Percentiles rank a stretch among this genome's conserved stretches.
phyloP scores from a whole-genome alignment of 2,888 invertebrate species.

The Elegia similella region DNA sequence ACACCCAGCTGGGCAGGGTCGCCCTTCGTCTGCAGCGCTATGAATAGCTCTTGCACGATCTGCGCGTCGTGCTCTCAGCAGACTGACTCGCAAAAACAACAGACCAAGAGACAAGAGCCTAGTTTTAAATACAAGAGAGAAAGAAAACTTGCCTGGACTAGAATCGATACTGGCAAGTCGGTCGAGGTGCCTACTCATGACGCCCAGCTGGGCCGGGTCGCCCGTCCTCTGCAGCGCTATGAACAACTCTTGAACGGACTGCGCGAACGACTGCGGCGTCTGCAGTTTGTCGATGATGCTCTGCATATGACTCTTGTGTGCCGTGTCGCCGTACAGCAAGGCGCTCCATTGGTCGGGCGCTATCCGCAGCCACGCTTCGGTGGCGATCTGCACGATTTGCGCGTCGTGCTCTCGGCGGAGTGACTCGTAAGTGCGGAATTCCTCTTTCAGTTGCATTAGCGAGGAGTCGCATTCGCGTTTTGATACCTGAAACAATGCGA shows the following conservation, averaged over 20 bases:
- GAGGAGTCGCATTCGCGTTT: conserved; percentile 98
- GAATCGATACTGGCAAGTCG: conserved; percentile 93
- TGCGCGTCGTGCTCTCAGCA: no score
- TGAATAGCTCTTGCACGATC: no score
- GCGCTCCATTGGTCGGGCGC: conserved; percentile 99
- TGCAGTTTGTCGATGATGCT: conserved; percentile 92
- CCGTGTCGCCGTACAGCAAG: conserved; percentile 95
- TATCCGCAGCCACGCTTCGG: conserved; percentile 97
- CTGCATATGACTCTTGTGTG: conserved; percentile 99
- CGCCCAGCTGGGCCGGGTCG: conserved; percentile 89
- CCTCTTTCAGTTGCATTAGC: conserved; percentile 98
- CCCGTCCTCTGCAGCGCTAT: conserved; percentile 94
- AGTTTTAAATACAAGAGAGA: no score
- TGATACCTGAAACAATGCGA: conserved; percentile 87
- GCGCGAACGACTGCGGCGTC: conserved; percentile 95
- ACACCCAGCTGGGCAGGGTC: no score
- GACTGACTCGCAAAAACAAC: no score
- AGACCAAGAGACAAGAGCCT: no score
- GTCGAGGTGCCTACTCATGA: conserved; percentile 90
- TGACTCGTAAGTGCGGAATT: conserved; percentile 97
- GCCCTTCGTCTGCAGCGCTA: no score
- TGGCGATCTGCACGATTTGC: conserved; percentile 98
- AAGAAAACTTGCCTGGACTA: conserved; percentile 85
- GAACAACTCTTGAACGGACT: conserved; percentile 94
- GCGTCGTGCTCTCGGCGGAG: conserved; percentile 97